Evolutionary conservation across 2,113 vertebrate species (phyloP).

Genomic region (Struthio camelus): DNA sequence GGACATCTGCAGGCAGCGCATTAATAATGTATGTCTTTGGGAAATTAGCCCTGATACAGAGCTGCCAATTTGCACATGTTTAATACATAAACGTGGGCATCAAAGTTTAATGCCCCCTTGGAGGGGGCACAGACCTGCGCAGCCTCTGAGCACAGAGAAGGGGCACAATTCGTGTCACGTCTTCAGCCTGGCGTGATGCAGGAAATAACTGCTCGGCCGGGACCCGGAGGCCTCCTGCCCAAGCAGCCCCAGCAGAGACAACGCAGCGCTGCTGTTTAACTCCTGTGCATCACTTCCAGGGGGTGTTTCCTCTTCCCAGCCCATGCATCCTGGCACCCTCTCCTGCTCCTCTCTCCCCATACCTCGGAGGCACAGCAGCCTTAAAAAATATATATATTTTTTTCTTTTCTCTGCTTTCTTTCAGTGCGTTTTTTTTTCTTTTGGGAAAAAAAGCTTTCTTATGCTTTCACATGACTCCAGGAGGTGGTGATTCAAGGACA

Average conservation of each 20-base stretch:
- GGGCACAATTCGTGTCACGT: fast-evolving
- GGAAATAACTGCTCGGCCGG: background rate
- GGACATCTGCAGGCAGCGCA: background rate
- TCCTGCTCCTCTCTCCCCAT: no score
- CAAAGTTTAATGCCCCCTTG: background rate
- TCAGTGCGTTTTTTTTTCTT: background rate
- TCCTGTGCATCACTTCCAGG: no score
- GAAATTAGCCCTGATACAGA: background rate
- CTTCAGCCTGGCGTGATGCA: fast-evolving
- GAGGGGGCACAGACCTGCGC: fast-evolving
- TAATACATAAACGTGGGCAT: background rate
- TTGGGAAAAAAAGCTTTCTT: no score
- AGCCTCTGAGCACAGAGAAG: background rate
- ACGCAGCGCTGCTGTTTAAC: background rate
- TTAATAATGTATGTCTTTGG: background rate
- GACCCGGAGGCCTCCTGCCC: background rate
- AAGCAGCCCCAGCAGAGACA: no score
- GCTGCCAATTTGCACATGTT: background rate
- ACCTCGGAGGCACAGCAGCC: no score
- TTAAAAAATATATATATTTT: background rate
- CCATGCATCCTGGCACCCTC: fast-evolving
- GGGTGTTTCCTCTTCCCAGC: no score
- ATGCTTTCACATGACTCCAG: fast-evolving
- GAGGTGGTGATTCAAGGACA: background rate
- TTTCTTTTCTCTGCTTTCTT: background rate